phyloP scores from a whole-genome alignment of 2,888 invertebrate species.

The Macrosoma leucophasiata region DNA sequence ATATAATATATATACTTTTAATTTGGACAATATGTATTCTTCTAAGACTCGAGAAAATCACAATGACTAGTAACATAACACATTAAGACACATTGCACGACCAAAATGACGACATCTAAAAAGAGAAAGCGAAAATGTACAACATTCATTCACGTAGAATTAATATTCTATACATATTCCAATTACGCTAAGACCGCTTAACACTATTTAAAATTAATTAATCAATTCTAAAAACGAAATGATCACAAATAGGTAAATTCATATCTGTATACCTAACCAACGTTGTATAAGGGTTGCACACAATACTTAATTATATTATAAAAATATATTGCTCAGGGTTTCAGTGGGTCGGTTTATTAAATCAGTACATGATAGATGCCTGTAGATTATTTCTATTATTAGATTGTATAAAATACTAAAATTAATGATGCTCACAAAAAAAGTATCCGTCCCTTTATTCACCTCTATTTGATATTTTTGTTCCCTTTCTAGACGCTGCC shows the following conservation, averaged over 20 bases:
- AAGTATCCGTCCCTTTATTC: constrained; percentile 19
- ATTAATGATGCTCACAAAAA: constrained; percentile 21
- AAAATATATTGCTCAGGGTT: constrained; percentile 74
- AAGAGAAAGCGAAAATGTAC: constrained; percentile 59
- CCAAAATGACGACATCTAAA: constrained; percentile 63
- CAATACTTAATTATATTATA: constrained; percentile 69
- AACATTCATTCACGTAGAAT: constrained; percentile 51
- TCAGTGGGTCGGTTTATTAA: constrained; percentile 67
- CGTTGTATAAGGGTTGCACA: constrained; percentile 60
- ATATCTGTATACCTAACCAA: constrained; percentile 61
- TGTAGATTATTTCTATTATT: constrained; percentile 36
- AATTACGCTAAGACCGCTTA: constrained; percentile 35
- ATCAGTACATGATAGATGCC: constrained; percentile 58
- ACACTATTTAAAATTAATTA: constrained; percentile 48
- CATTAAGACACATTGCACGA: constrained; percentile 54
- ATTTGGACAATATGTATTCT: constrained; percentile 34
- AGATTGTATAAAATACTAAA: constrained; percentile 32
- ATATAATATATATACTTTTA: constrained; percentile 31
- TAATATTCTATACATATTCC: constrained; percentile 25
- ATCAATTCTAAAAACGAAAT: constrained; percentile 58
- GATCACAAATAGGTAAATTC: constrained; percentile 61
- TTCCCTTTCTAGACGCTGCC: constrained; percentile 37
- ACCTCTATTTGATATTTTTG: constrained; percentile 32
- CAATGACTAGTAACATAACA: constrained; percentile 52
- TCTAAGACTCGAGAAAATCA: constrained; percentile 59